Evolutionary conservation across 2,888 invertebrate genomes (phyloP), one percentile per base, ranked within the genome.

Genomic region (Drosophila nigritarsus): DNA sequence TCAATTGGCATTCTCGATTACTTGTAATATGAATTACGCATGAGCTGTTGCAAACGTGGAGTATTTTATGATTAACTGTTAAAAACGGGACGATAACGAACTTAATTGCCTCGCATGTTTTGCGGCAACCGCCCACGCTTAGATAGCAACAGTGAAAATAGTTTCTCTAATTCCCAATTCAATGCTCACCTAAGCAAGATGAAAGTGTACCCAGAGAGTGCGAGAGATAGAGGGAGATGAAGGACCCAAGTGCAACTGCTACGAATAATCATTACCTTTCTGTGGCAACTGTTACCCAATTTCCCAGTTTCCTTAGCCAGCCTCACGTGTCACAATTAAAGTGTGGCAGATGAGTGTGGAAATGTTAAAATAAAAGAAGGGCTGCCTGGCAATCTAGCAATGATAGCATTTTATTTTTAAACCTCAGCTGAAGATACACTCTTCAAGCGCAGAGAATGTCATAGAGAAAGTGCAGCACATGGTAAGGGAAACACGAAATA

Each of bases 231-330:
- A 30, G 49, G 6, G 11, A 36, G 54, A 45, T 8, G 38, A 13
- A 38, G 38, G 55, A 27, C 6, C 42, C 15, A 69, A 66, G 66
- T 74, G 74, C 74, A 75, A 74, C 69, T 67, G 80, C 59, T 73
- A 73, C 87, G 87, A 85, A 89, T 89, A 87, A 87, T 87, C 83
- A 80, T 77, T 72, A 72, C 85, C 87, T 87, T 87, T 81, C 76
- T 73, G 68, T 74, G 73, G 83, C 77, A 85, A 80, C 83, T 71
- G 68, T 84, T 79, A 67, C 49, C 55, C 69, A 76, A 82, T 84
- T 80, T 67, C 55, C 66, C 63, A 63, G 27, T 68, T 77, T 74
- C 55, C 72, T 65, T 66, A 59, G 60, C 62, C 64, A 56, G 55
- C 73, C 36, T 75, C 83, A 83, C 79, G 86, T 86, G 83, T 73